These are phyloP conservation scores for Euclidia mi DNA, from an alignment of 2,888 invertebrate species.

Conservation along the genomic window DNA sequence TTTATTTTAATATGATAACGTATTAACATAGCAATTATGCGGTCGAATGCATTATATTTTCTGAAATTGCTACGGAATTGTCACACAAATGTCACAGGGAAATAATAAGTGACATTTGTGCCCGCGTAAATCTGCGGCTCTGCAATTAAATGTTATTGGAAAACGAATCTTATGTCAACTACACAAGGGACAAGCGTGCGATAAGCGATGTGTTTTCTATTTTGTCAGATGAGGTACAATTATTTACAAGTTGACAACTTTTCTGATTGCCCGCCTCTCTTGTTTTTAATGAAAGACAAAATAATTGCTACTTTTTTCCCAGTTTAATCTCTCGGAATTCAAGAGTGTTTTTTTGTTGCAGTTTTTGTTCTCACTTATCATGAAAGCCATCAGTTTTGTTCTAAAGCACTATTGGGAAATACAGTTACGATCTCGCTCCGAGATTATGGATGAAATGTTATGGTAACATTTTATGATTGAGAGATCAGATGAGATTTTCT, in stretches of 20 bases:
- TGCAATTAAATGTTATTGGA: not conserved
- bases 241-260: constrained; percentile 34
- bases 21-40: constrained; percentile 19
- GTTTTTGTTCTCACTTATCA: constrained; percentile 22
- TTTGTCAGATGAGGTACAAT: constrained; percentile 19
- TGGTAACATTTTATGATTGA: no score
- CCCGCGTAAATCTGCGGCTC: constrained; percentile 6
- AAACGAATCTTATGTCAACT: not conserved
- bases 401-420: constrained; percentile 10
- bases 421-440: constrained; percentile 7
- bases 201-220: not conserved
- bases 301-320: constrained; percentile 30
- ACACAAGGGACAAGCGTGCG: not conserved
- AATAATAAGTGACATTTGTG: constrained; percentile 28
- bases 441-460: constrained; percentile 5
- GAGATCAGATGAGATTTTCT: no score
- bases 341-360: constrained; percentile 20
- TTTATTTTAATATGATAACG: not conserved
- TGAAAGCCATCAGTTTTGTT: constrained; percentile 7
- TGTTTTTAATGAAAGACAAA: constrained; percentile 37
- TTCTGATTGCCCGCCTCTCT: constrained; percentile 29
- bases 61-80: constrained; percentile 25
- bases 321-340: constrained; percentile 28
- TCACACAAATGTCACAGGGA: constrained; percentile 32
- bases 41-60: constrained; percentile 23